Evolutionary conservation across 2,888 invertebrate species (phyloP).

Genomic region (Conomelus anceps): DNA sequence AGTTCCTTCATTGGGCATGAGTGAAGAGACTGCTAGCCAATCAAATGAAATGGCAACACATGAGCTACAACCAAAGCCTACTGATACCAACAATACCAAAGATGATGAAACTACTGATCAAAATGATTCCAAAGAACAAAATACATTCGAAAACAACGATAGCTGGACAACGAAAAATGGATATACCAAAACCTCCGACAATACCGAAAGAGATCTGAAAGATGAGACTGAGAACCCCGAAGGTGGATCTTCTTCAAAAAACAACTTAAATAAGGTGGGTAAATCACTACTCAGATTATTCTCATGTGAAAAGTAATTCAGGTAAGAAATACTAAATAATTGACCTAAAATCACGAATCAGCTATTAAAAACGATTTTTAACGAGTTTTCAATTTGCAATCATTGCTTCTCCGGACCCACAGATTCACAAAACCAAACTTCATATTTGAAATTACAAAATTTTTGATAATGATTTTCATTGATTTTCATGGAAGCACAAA

Average conservation of each 20-base stretch:
- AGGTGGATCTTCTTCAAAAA: not conserved
- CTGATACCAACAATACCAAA: slow-evolving; percentile 17
- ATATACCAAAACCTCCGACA: not conserved
- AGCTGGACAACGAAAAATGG: not conserved
- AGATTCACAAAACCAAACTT: too few relatives aligned
- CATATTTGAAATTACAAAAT: too few relatives aligned
- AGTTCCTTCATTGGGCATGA: not conserved
- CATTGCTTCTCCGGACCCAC: too few relatives aligned
- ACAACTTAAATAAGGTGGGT: not conserved
- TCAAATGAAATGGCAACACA: not conserved
- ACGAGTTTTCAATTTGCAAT: too few relatives aligned
- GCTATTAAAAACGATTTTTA: too few relatives aligned
- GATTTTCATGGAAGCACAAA: too few relatives aligned
- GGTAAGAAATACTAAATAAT: too few relatives aligned
- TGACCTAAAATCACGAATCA: too few relatives aligned
- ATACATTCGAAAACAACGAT: not conserved
- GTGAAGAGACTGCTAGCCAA: not conserved
- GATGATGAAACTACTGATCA: not conserved
- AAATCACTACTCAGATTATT: too few relatives aligned
- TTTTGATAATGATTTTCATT: too few relatives aligned
- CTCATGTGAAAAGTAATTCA: not conserved
- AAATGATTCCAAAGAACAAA: not conserved
- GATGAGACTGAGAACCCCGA: not conserved
- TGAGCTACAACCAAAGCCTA: slow-evolving; percentile 8
- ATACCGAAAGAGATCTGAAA: not conserved